phyloP scores from a whole-genome alignment of 1,140 invertebrate genomes.

The Meloidogyne hapla region DNA sequence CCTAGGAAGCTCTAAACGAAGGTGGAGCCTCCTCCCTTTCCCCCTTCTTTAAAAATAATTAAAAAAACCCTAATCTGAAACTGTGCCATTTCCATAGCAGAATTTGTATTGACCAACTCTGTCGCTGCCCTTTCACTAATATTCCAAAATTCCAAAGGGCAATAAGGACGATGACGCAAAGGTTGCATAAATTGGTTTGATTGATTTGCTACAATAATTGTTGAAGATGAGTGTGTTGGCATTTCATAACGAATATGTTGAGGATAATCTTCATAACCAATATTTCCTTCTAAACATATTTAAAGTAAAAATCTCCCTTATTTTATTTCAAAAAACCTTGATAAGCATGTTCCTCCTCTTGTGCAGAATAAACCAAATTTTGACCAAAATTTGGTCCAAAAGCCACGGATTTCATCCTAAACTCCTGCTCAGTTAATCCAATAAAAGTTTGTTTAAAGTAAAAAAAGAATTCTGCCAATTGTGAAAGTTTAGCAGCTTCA shows the following conservation, averaged over 20 bases:
- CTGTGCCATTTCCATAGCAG: slow-evolving; percentile 1
- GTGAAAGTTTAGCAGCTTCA: not conserved
- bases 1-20: too few species aligned
- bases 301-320: too few species aligned
- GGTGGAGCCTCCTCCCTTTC: too few species aligned
- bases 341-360: not conserved
- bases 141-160: not conserved
- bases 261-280: not conserved
- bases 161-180: not conserved
- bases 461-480: not conserved
- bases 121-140: not conserved
- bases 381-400: not conserved
- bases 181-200: not conserved
- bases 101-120: not conserved
- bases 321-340: not conserved
- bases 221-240: not conserved
- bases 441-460: not conserved
- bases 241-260: not conserved
- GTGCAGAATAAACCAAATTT: not conserved
- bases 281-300: not conserved
- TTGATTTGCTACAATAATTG: not conserved
- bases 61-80: not conserved
- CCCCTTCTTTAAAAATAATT: not conserved
- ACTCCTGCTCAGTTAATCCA: not conserved
- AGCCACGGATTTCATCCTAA: not conserved